Conservation (phyloP, 23 tunicate genomes). For the Halocynthia roretzi region DNA sequence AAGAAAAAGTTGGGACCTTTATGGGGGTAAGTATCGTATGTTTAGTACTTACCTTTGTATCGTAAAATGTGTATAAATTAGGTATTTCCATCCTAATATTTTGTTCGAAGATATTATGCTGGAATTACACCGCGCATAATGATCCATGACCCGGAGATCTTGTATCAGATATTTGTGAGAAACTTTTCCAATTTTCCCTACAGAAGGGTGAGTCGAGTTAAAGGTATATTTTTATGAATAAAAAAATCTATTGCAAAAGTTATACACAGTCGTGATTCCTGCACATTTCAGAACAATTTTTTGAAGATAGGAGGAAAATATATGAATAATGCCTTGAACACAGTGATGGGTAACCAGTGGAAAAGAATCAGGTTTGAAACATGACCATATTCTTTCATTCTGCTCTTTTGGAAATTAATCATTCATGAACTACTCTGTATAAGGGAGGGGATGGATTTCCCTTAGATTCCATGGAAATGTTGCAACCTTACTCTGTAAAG, state of each 20-base stretch:
- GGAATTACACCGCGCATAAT: conserved; percentile 27
- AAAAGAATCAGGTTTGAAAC: conserved; percentile 45
- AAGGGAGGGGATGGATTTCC: too few species aligned
- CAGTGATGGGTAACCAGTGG: conserved; percentile 56
- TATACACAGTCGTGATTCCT: too few species aligned
- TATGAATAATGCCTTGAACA: conserved; percentile 36
- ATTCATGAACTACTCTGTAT: too few species aligned
- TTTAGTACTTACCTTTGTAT: neutral
- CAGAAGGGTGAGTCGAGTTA: conserved; percentile 26
- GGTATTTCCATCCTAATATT: too few species aligned
- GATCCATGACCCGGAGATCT: conserved; percentile 45
- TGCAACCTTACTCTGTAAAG: too few species aligned
- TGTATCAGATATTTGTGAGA: conserved; percentile 53
- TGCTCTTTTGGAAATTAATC: neutral
- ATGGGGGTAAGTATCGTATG: neutral
- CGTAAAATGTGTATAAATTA: neutral
- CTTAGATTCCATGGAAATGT: too few species aligned
- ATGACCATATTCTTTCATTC: too few species aligned
- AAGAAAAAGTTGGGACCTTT: neutral
- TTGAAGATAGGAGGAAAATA: conserved; percentile 33
- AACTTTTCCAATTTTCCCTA: conserved; percentile 39
- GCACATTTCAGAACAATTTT: conserved; percentile 20
- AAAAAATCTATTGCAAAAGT: neutral
- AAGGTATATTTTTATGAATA: neutral
- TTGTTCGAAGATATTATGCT: conserved; percentile 19